These are phyloP conservation scores for Drosophila nr. fundita DNA, from an alignment of 2,888 invertebrate genomes.

Conservation along the genomic window DNA sequence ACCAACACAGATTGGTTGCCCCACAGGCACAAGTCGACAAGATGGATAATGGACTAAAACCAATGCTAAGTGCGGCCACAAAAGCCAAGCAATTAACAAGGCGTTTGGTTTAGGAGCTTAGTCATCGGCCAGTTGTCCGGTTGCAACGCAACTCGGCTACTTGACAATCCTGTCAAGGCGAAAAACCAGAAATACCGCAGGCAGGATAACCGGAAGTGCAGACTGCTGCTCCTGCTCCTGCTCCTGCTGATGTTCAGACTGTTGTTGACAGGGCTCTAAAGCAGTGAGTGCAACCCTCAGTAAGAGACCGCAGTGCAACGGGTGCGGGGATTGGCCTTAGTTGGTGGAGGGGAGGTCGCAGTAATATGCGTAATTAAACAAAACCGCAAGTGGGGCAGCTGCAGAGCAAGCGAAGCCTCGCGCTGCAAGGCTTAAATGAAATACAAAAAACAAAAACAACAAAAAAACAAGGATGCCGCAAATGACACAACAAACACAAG, in stretches of 20 bases:
- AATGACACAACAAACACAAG: constrained; percentile 54
- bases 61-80: constrained; percentile 55
- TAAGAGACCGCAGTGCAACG: constrained; percentile 59
- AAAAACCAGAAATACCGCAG: constrained; percentile 61
- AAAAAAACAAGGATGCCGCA: constrained; percentile 45
- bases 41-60: constrained; percentile 40
- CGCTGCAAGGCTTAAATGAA: constrained; percentile 17
- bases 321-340: constrained; percentile 6
- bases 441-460: constrained; percentile 9
- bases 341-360: constrained; percentile 18
- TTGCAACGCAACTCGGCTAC: constrained; percentile 20
- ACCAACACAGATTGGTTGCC: constrained; percentile 1
- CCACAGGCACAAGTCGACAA: constrained; percentile 5
- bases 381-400: constrained; percentile 74
- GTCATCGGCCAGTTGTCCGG: constrained; percentile 35
- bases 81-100: constrained; percentile 77
- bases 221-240: background rate
- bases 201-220: constrained; percentile 53
- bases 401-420: constrained; percentile 38
- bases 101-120: constrained; percentile 57
- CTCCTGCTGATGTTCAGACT: constrained; percentile 42
- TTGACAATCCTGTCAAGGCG: constrained; percentile 58
- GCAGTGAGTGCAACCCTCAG: constrained; percentile 40
- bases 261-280: constrained; percentile 58
- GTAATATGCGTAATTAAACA: constrained; percentile 80